Evolutionary conservation across 1,140 invertebrate species (phyloP).

Genomic region (Potamilus streckersoni): DNA sequence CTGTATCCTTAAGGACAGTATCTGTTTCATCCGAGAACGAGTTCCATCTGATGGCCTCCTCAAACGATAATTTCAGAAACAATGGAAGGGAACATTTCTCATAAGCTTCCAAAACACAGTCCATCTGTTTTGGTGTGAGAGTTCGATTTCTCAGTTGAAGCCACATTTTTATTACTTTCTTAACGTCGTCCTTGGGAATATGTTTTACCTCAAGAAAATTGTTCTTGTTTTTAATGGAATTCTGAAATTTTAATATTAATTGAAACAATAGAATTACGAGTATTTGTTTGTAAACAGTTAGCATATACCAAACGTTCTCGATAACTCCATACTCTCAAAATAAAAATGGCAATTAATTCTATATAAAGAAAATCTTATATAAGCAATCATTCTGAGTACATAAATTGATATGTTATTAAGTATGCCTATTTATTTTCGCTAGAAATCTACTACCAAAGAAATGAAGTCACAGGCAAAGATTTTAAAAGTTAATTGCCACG

Average conservation of each 20-base stretch:
- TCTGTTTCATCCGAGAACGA: constrained; percentile 40
- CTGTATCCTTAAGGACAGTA: constrained; percentile 47
- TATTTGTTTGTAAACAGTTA: no score
- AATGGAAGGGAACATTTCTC: constrained; percentile 50
- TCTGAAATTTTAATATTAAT: not conserved
- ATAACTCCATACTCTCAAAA: no score
- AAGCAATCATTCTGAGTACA: no score
- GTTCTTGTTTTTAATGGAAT: constrained; percentile 77
- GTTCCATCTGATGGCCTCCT: constrained; percentile 55
- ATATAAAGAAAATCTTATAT: no score
- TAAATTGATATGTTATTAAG: no score
- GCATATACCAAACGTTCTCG: no score
- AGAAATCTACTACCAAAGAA: no score
- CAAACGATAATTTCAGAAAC: constrained; percentile 47
- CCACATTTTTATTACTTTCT: constrained; percentile 47
- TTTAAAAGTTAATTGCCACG: no score
- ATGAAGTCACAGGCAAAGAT: no score
- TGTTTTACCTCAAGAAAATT: constrained; percentile 38
- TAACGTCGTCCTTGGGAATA: constrained; percentile 33
- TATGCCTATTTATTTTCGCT: no score
- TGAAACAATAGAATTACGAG: not conserved
- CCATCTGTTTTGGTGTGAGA: constrained; percentile 48
- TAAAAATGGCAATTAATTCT: no score
- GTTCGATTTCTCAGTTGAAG: constrained; percentile 31
- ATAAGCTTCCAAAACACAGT: constrained; percentile 48